Evolutionary conservation across 1,140 invertebrate species (phyloP).

Genomic region (Papilio dardanus): DNA sequence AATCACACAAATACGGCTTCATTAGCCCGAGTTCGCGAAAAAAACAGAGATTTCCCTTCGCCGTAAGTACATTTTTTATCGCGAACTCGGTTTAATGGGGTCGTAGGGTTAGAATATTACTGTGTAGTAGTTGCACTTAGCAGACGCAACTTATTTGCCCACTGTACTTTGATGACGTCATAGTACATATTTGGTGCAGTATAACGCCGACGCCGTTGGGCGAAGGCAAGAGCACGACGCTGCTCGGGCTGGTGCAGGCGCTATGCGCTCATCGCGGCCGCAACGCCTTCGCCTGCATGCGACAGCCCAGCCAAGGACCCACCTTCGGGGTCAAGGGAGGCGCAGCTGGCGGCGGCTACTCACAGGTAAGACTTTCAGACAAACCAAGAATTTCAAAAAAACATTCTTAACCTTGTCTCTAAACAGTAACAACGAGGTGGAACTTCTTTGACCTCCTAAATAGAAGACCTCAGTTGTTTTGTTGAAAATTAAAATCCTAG

Average conservation of each 20-base stretch:
- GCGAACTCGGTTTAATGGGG: too few species aligned
- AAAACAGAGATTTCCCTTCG: too few species aligned
- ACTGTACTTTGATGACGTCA: neutral
- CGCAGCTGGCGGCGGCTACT: conserved; percentile 97
- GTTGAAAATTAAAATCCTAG: too few species aligned
- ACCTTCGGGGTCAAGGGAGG: conserved; percentile 99
- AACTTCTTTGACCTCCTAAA: too few species aligned
- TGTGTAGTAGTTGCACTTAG: too few species aligned
- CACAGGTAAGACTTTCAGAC: conserved; percentile 78
- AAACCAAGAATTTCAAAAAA: neutral
- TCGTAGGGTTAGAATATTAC: too few species aligned
- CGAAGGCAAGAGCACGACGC: conserved; percentile 98
- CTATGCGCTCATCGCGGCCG: conserved; percentile 91
- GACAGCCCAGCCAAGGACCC: conserved; percentile 99
- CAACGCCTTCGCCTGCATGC: conserved; percentile 96
- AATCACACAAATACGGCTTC: too few species aligned
- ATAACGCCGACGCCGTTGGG: conserved; percentile 99
- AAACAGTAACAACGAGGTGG: too few species aligned
- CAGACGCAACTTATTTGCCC: neutral
- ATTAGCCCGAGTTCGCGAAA: too few species aligned
- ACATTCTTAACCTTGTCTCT: too few species aligned
- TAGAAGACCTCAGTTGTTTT: too few species aligned
- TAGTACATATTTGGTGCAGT: conserved; percentile 69
- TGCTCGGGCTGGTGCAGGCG: conserved; percentile 96
- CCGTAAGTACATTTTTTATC: too few species aligned